phyloP scores from a whole-genome alignment of 1,140 invertebrate genomes.

The Heliconius nattereri region DNA sequence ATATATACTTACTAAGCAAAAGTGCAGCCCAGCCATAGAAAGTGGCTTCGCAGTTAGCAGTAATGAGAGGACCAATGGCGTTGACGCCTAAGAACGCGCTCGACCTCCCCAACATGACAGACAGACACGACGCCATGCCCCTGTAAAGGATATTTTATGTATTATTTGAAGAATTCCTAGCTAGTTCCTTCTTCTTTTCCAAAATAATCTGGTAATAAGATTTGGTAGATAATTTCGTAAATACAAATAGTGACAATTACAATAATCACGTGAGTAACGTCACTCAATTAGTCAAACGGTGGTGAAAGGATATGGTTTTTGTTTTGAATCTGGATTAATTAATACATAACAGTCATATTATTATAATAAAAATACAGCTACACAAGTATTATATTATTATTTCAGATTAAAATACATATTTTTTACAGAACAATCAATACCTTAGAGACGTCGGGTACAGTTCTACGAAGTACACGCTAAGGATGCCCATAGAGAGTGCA shows the following conservation, averaged over 20 bases:
- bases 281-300: too few species aligned
- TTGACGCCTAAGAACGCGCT: constrained; percentile 72
- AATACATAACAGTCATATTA: too few species aligned
- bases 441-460: constrained; percentile 73
- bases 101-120: constrained; percentile 71
- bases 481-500: constrained; percentile 69
- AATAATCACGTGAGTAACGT: too few species aligned
- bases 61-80: constrained; percentile 66
- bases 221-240: too few species aligned
- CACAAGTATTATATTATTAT: too few species aligned
- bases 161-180: neutral
- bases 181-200: too few species aligned
- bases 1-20: constrained; percentile 59
- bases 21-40: constrained; percentile 69
- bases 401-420: neutral
- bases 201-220: too few species aligned
- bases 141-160: constrained; percentile 43
- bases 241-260: too few species aligned
- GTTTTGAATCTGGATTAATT: too few species aligned
- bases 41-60: constrained; percentile 65
- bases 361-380: too few species aligned
- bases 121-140: constrained; percentile 73
- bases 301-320: too few species aligned
- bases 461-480: constrained; percentile 76
- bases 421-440: constrained; percentile 47